These are phyloP conservation scores for Bufo gargarizans DNA, from an alignment of 2,113 vertebrate genomes.

Conservation along the genomic window DNA sequence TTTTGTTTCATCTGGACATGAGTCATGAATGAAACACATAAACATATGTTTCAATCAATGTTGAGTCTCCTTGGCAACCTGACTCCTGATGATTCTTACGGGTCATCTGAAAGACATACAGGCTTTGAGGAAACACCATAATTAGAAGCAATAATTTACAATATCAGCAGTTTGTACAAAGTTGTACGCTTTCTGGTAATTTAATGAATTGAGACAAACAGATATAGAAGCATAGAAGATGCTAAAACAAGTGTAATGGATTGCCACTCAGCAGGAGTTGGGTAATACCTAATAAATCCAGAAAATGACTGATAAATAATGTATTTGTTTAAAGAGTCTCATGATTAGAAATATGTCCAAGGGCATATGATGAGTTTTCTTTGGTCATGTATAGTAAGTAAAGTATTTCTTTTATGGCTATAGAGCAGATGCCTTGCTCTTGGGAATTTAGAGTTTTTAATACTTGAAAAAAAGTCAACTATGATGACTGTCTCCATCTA, in stretches of 20 bases:
- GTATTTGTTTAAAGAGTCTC: not conserved
- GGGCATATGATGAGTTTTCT: not conserved
- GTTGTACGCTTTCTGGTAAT: not conserved
- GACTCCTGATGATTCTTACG: not conserved
- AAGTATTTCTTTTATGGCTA: not conserved
- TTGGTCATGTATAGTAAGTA: not conserved
- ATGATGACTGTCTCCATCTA: too few relatives aligned
- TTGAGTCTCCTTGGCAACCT: slow-evolving; percentile 9
- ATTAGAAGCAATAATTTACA: not conserved
- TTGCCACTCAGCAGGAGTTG: not conserved
- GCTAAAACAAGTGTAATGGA: not conserved
- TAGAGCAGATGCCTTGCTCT: too few relatives aligned
- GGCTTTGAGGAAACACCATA: not conserved
- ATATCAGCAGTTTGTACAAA: not conserved
- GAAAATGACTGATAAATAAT: slow-evolving; percentile 1
- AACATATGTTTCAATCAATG: not conserved
- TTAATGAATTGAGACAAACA: slow-evolving; percentile 19
- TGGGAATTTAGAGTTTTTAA: not conserved
- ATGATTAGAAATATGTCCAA: not conserved
- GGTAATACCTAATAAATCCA: not conserved
- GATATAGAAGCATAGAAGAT: not conserved
- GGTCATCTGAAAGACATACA: not conserved
- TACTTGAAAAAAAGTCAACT: not conserved
- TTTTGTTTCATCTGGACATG: not conserved
- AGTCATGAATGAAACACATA: not conserved